Evolutionary conservation across 2,113 vertebrate species (phyloP).

Genomic region (Oncorhynchus clarkii): DNA sequence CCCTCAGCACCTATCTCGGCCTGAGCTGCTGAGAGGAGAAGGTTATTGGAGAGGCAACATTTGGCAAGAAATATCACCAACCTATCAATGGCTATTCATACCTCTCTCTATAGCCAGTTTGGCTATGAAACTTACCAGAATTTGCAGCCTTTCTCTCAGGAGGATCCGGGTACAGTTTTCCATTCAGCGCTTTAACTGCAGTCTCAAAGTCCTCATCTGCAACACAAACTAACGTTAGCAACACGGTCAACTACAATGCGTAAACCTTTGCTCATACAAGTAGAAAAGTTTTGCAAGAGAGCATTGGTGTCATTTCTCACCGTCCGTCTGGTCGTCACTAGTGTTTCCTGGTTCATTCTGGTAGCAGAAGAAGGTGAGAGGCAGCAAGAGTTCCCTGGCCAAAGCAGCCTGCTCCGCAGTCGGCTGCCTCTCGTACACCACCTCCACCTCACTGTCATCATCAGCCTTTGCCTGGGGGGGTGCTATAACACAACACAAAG

Average conservation of each 20-base stretch:
- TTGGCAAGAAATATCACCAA: neutral
- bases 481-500: constrained; percentile 34
- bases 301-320: constrained; percentile 67
- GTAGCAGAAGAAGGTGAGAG: constrained; percentile 93
- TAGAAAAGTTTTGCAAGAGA: neutral
- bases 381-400: constrained; percentile 82
- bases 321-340: constrained; percentile 84
- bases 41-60: neutral
- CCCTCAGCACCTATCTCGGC: neutral
- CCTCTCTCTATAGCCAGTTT: neutral
- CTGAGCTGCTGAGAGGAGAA: neutral
- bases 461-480: constrained; percentile 26
- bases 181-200: constrained; percentile 89
- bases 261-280: neutral
- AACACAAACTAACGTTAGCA: constrained; percentile 2
- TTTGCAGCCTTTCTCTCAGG: constrained; percentile 44
- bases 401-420: constrained; percentile 84
- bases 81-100: neutral
- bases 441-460: constrained; percentile 71
- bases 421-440: constrained; percentile 86
- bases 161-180: constrained; percentile 83
- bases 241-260: neutral
- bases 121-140: constrained; percentile 36
- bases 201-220: constrained; percentile 93
- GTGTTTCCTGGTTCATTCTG: constrained; percentile 86